These are phyloP conservation scores for Diglossa cyanea DNA, from an alignment of 2,797 vertebrate species.

Conservation along the genomic window DNA sequence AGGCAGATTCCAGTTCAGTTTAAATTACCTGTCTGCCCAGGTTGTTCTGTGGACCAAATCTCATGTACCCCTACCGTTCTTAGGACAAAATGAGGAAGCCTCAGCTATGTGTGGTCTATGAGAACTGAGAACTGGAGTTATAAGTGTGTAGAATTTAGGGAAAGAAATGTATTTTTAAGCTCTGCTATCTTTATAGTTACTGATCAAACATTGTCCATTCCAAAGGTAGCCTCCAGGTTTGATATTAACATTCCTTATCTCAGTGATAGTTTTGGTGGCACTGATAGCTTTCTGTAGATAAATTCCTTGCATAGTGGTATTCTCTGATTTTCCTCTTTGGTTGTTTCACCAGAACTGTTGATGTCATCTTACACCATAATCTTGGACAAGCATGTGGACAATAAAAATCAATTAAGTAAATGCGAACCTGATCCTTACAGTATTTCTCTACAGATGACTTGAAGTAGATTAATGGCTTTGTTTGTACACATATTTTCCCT, in stretches of 20 bases:
- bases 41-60: background rate
- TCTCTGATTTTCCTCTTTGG: background rate
- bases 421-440: background rate
- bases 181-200: background rate
- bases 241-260: background rate
- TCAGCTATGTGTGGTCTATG: background rate
- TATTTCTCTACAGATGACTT: background rate
- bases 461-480: background rate
- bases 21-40: background rate
- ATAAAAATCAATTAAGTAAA: background rate
- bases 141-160: background rate
- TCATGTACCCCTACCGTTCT: rapidly evolving
- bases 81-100: background rate
- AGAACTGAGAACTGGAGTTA: background rate
- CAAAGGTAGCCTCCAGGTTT: background rate
- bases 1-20: background rate
- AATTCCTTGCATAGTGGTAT: background rate
- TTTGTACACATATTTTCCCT: background rate
- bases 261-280: background rate
- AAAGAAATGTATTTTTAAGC: background rate
- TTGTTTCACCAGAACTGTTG: background rate
- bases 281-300: background rate
- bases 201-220: background rate
- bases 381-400: background rate
- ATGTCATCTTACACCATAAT: background rate